Evolutionary conservation across 2,888 invertebrate species (phyloP).

Genomic region (Taenaris catops): DNA sequence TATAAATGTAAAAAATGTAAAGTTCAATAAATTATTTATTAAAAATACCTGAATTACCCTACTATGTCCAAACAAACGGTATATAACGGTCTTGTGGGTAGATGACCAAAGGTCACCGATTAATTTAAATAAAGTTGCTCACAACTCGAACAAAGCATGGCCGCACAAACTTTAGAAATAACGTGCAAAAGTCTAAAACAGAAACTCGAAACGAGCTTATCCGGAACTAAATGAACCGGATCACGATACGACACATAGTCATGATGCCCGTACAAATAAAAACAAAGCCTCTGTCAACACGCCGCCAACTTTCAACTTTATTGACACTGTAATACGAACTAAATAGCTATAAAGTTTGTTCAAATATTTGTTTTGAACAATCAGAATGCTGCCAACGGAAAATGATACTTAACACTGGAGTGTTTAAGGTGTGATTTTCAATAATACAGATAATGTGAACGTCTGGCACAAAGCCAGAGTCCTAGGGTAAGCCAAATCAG

Average conservation of each 20-base stretch:
- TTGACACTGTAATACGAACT: slow-evolving; percentile 16
- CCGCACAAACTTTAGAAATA: slow-evolving; percentile 2
- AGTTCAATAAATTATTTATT: no score
- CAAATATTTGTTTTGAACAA: slow-evolving; percentile 16
- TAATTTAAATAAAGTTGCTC: background rate
- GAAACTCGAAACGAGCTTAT: slow-evolving; percentile 9
- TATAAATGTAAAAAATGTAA: no score
- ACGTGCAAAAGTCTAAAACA: slow-evolving; percentile 15
- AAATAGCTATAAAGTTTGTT: slow-evolving; percentile 16
- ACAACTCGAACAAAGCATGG: background rate
- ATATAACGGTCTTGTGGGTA: no score
- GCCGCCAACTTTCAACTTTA: slow-evolving; percentile 16
- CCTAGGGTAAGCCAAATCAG: slow-evolving; percentile 14
- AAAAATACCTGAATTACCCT: no score
- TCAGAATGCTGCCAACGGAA: background rate
- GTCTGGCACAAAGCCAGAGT: slow-evolving; percentile 18
- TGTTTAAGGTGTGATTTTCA: slow-evolving; percentile 2
- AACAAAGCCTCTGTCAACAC: slow-evolving; percentile 15
- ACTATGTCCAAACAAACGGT: no score
- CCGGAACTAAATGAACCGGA: slow-evolving; percentile 9
- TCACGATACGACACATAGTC: slow-evolving; percentile 9
- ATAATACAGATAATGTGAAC: background rate
- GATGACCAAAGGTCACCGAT: no score
- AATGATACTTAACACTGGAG: background rate
- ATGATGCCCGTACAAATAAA: slow-evolving; percentile 12